These are phyloP conservation scores for Phorcus lineatus DNA, from an alignment of 2,888 invertebrate genomes.

Conservation along the genomic window DNA sequence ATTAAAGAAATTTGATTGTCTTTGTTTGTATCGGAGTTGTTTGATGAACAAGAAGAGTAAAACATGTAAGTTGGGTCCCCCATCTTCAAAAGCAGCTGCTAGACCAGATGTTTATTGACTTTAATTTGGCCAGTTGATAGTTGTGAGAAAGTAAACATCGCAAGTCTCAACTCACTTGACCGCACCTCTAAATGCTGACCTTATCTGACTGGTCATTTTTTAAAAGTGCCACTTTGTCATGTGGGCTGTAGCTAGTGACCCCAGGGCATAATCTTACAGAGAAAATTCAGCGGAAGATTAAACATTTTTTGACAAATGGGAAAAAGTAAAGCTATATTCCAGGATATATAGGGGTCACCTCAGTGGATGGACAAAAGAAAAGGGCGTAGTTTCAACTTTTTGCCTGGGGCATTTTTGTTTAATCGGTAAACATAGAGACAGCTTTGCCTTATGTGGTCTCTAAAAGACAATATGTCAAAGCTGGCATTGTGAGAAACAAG, in stretches of 20 bases:
- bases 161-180: not conserved
- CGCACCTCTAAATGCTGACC: not conserved
- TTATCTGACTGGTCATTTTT: slow-evolving; percentile 20
- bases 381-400: slow-evolving; percentile 19
- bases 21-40: no score
- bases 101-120: not conserved
- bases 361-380: not conserved
- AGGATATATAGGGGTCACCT: slow-evolving; percentile 15
- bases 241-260: slow-evolving; percentile 13
- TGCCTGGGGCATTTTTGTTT: slow-evolving; percentile 22
- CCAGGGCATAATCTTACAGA: slow-evolving; percentile 17
- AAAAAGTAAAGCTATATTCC: slow-evolving; percentile 22
- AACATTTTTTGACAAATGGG: slow-evolving; percentile 25
- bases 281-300: slow-evolving; percentile 17
- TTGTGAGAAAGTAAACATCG: slow-evolving; percentile 20
- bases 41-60: no score
- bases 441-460: slow-evolving; percentile 19
- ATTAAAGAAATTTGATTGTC: no score
- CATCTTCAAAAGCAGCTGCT: not conserved
- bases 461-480: slow-evolving; percentile 3
- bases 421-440: slow-evolving; percentile 19
- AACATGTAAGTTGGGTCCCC: no score
- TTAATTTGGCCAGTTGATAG: slow-evolving; percentile 16
- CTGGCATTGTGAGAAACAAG: not conserved
- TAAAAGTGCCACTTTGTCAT: slow-evolving; percentile 21